A percentile compares a stretch with the other conserved stretches of the same genome.
These are phyloP conservation scores for Xenopus borealis DNA, from an alignment of 2,113 vertebrate species.

Conservation along the genomic window DNA sequence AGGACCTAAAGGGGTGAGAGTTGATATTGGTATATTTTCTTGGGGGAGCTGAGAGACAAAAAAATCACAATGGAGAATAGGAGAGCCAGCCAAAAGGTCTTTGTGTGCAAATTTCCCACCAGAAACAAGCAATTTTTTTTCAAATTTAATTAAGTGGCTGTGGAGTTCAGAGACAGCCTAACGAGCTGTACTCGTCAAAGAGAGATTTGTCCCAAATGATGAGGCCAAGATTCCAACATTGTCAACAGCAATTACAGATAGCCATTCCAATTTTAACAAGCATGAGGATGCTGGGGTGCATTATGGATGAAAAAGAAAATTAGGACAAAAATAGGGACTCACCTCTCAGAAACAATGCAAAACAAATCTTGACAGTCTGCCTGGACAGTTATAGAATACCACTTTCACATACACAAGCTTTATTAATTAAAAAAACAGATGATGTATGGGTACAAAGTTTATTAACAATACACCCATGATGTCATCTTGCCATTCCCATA, in stretches of 20 bases:
- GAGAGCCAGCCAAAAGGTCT: slow-evolving; percentile 70
- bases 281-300: slow-evolving; percentile 53
- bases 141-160: slow-evolving; percentile 93
- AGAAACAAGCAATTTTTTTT: slow-evolving; percentile 63
- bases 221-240: slow-evolving; percentile 79
- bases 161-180: slow-evolving; percentile 78
- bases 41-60: slow-evolving; percentile 46
- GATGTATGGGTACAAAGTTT: background rate
- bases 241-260: slow-evolving; percentile 85
- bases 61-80: slow-evolving; percentile 44
- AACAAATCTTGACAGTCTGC: slow-evolving; percentile 41
- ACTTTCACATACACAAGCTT: background rate
- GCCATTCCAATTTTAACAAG: slow-evolving; percentile 62
- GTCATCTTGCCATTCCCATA: background rate
- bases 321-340: slow-evolving; percentile 45
- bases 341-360: slow-evolving; percentile 47
- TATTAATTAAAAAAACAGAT: slow-evolving; percentile 21
- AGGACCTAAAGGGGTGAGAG: slow-evolving; percentile 44
- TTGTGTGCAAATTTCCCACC: slow-evolving; percentile 99
- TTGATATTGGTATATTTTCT: slow-evolving; percentile 50
- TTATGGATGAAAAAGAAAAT: slow-evolving; percentile 23
- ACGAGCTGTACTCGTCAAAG: slow-evolving; percentile 91
- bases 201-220: slow-evolving; percentile 87
- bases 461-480: slow-evolving; percentile 18
- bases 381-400: slow-evolving; percentile 44